Base-by-base conservation (phyloP, 2,888 invertebrate genomes). In the Oligia fasciuncula region DNA sequence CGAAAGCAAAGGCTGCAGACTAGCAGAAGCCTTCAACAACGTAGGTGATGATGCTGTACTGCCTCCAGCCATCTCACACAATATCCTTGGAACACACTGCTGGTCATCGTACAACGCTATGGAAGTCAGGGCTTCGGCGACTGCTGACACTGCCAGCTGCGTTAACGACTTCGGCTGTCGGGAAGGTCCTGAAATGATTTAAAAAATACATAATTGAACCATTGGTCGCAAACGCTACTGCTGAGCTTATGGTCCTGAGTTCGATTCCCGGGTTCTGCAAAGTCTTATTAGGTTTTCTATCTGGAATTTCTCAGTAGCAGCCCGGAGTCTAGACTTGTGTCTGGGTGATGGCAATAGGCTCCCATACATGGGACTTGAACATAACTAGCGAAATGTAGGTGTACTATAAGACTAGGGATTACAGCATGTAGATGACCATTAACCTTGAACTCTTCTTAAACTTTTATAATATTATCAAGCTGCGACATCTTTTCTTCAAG, bases 51-150 rank as follows among this genome's bases (percentile, higher is more conserved):
- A 92, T 4, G 93, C 84, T 43, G 91, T 87, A 73, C 96, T 95
- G 17, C 97, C 95, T 90, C 97, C 95, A 72, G 98, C 98, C 75
- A 98, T 97, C 94, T 98, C 98, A 91, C 98, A 98, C 83, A 98
- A 96, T 88, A 98, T 96, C 91, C 98, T 97, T 5, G 98, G 98
- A 81, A 98, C 98, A 94, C 98, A 98, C 90, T 98, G 97, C 89
- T 97, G 97, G 92, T 98, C 98, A 93, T 98, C 98, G 93, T 98
- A 98, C 89, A 97, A 95, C 35, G 97, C 96, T 51, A 97, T 95
- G 9, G 97, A 97, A 0, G 95, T 92, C 14, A 97, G 88, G 46
- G 97, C 97, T 85, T 91, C 94, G 0, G 94, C 94, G 5, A 97
- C 92, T 0, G 94, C 91, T 2, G 94, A 91, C 13, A 97, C 87